A percentile compares a stretch with the other conserved stretches of the same genome.
phyloP scores from a whole-genome alignment of 2,888 invertebrate genomes.

The Cephus sareptanus region DNA sequence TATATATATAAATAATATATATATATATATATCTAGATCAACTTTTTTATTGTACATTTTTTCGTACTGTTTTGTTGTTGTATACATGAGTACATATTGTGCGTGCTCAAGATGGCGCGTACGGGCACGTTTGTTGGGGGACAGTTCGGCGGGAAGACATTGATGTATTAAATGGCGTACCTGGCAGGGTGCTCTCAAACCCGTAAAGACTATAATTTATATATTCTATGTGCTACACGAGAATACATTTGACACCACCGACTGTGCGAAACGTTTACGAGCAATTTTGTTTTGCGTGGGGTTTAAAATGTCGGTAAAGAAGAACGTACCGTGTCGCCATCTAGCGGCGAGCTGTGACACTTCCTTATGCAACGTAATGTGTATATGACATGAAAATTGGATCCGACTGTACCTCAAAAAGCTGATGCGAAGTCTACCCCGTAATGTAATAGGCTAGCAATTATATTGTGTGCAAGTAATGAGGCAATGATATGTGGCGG shows the following conservation, averaged over 20 bases:
- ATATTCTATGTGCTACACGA: slow-evolving; percentile 8
- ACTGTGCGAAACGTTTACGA: neutral
- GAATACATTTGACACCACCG: neutral
- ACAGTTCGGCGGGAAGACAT: slow-evolving; percentile 18
- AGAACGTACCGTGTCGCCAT: neutral
- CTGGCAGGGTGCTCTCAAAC: slow-evolving; percentile 14
- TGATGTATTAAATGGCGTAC: slow-evolving; percentile 1
- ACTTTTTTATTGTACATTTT: neutral
- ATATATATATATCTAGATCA: neutral
- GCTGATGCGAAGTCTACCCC: slow-evolving; percentile 29
- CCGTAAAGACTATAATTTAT: slow-evolving; percentile 14
- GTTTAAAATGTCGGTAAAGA: neutral
- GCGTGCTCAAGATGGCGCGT: neutral
- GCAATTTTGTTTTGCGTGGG: neutral
- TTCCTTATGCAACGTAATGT: neutral
- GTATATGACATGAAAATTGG: neutral
- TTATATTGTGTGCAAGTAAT: slow-evolving; percentile 33
- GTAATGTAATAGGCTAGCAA: slow-evolving; percentile 38
- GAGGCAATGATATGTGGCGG: slow-evolving; percentile 29
- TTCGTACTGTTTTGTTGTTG: neutral
- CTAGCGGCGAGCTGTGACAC: neutral
- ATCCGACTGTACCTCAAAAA: slow-evolving; percentile 26
- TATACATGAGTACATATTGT: neutral
- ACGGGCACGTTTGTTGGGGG: slow-evolving; percentile 23
- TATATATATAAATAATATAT: too few relatives aligned